Evolutionary conservation across 2,113 vertebrate species (phyloP).

Genomic region (Colaptes auratus): DNA sequence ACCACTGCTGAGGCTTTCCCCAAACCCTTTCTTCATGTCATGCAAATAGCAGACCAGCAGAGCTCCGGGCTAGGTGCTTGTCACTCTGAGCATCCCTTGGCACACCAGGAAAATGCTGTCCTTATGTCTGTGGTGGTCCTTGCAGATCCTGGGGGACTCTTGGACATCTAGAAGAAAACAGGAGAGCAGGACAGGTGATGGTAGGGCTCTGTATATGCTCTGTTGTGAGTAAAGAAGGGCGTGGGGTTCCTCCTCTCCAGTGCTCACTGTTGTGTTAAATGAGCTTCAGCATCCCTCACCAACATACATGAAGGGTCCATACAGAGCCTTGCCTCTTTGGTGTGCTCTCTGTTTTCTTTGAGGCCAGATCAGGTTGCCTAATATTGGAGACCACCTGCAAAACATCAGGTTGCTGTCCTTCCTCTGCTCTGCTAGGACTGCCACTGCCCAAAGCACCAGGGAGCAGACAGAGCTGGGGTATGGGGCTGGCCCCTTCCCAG

Average conservation of each 20-base stretch:
- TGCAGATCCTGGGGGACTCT: background rate
- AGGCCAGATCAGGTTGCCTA: background rate
- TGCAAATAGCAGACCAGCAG: fast-evolving
- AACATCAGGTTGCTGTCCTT: background rate
- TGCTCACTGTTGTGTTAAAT: background rate
- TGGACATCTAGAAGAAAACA: background rate
- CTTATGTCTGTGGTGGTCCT: background rate
- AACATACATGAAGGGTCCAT: fast-evolving
- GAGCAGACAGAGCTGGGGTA: background rate
- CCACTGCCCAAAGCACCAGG: fast-evolving
- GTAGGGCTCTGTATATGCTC: background rate
- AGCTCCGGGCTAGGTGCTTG: background rate
- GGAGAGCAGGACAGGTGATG: background rate
- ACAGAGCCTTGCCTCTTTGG: fast-evolving
- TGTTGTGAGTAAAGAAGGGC: background rate
- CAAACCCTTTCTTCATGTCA: background rate
- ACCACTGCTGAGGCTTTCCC: background rate
- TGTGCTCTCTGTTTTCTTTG: background rate
- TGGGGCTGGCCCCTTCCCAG: background rate
- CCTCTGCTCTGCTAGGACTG: background rate
- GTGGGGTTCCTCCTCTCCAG: background rate
- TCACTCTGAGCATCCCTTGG: background rate
- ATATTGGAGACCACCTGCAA: background rate
- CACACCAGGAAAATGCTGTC: too few species aligned
- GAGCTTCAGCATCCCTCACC: background rate